phyloP scores from a whole-genome alignment of 2,888 invertebrate species.

The Epirrita christyi region DNA sequence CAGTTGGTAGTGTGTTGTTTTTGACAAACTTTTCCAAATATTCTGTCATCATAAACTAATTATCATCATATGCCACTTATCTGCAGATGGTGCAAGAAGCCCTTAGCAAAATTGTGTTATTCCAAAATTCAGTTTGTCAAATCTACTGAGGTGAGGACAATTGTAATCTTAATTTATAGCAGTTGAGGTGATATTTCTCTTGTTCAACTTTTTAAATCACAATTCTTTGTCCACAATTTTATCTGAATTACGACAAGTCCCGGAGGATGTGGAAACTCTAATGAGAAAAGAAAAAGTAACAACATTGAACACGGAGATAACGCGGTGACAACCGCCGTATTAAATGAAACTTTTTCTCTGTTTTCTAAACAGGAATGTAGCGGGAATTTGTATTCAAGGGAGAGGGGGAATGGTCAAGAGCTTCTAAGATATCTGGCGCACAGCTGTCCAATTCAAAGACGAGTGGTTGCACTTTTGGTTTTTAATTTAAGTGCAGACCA shows the following conservation, averaged over 20 bases:
- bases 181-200: constrained; percentile 28
- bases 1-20: neutral
- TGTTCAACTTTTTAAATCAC: constrained; percentile 41
- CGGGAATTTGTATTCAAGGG: neutral
- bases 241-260: constrained; percentile 40
- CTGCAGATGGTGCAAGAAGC: neutral
- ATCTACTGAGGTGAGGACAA: constrained; percentile 10
- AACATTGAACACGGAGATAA: constrained; percentile 43
- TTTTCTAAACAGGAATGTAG: constrained; percentile 19
- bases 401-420: neutral
- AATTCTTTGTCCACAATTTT: constrained; percentile 39
- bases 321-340: constrained; percentile 37
- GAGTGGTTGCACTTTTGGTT: no score
- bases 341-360: constrained; percentile 41
- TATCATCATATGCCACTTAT: neutral
- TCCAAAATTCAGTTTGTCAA: constrained; percentile 3
- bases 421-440: no score
- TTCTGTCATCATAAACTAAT: neutral
- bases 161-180: constrained; percentile 23
- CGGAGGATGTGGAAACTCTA: constrained; percentile 39
- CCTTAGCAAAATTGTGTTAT: neutral
- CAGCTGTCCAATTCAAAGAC: no score
- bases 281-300: constrained; percentile 41
- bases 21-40: neutral
- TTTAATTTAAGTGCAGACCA: no score